Conservation (phyloP, 2,888 invertebrate species). For the Plagodis dolabraria region DNA sequence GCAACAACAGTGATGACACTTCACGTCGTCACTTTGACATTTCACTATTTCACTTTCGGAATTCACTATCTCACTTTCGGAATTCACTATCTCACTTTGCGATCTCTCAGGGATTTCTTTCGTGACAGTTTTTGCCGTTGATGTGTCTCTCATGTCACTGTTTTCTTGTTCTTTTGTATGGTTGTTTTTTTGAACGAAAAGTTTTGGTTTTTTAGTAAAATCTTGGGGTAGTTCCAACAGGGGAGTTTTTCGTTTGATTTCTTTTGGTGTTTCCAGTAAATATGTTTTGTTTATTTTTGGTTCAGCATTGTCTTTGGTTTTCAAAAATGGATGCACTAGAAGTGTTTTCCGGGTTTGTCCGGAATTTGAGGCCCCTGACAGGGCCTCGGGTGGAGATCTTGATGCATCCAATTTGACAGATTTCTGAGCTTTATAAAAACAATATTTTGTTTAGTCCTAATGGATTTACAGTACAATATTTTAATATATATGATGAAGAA, state of each 20-base stretch:
- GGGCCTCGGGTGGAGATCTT: slow-evolving; percentile 61
- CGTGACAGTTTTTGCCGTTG: slow-evolving; percentile 21
- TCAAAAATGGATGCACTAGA: slow-evolving; percentile 65
- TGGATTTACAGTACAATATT: not conserved
- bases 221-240: slow-evolving; percentile 66
- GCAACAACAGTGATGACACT: slow-evolving; percentile 29
- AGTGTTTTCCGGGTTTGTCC: slow-evolving; percentile 57
- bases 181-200: slow-evolving; percentile 40
- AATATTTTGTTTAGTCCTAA: not conserved
- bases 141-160: slow-evolving; percentile 24
- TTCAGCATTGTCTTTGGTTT: slow-evolving; percentile 37
- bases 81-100: not conserved
- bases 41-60: not conserved
- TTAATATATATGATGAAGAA: not conserved
- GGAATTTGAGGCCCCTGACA: slow-evolving; percentile 61
- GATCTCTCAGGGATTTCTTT: slow-evolving; percentile 10
- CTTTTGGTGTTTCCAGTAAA: slow-evolving; percentile 69
- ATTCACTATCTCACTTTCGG: not conserved
- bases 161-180: slow-evolving; percentile 14
- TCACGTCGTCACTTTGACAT: not conserved
- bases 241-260: slow-evolving; percentile 67
- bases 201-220: slow-evolving; percentile 64
- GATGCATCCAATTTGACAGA: slow-evolving; percentile 73
- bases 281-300: slow-evolving; percentile 58
- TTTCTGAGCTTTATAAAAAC: slow-evolving; percentile 11